phyloP scores from a whole-genome alignment of 2,888 invertebrate species.

The Rhamphomyia laevipes region DNA sequence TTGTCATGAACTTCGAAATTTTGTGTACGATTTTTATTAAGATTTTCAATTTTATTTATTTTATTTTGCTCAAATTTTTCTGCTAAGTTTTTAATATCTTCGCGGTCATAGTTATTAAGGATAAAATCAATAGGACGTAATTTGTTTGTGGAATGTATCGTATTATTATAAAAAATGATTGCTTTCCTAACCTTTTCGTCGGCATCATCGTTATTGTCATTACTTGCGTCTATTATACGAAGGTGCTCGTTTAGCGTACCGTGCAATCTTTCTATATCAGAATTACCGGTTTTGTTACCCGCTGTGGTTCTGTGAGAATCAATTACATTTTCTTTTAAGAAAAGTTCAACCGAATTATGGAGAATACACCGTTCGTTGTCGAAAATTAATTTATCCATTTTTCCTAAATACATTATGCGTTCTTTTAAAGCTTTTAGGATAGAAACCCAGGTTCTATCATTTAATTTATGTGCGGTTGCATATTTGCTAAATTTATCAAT shows the following conservation, averaged over 20 bases:
- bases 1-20: background rate
- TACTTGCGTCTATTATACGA: background rate
- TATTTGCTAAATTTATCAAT: conserved; percentile 3
- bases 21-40: background rate
- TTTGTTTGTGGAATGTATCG: background rate
- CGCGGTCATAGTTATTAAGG: background rate
- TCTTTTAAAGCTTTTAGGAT: conserved; percentile 7
- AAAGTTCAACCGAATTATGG: conserved; percentile 2
- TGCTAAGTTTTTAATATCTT: background rate
- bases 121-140: background rate
- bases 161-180: background rate
- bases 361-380: too few species aligned
- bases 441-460: background rate
- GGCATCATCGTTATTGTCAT: background rate
- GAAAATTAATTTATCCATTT: too few species aligned
- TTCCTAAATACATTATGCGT: too few species aligned
- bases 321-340: conserved; percentile 1
- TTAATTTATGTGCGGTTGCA: background rate
- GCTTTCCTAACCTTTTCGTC: background rate
- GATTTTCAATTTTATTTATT: too few species aligned
- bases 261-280: too few species aligned
- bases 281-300: too few species aligned
- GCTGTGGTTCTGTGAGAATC: conserved; percentile 1
- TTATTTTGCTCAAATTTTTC: background rate
- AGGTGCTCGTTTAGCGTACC: too few species aligned